Evolutionary conservation across 2,797 vertebrate species (phyloP).

Genomic region (Tinamus major): DNA sequence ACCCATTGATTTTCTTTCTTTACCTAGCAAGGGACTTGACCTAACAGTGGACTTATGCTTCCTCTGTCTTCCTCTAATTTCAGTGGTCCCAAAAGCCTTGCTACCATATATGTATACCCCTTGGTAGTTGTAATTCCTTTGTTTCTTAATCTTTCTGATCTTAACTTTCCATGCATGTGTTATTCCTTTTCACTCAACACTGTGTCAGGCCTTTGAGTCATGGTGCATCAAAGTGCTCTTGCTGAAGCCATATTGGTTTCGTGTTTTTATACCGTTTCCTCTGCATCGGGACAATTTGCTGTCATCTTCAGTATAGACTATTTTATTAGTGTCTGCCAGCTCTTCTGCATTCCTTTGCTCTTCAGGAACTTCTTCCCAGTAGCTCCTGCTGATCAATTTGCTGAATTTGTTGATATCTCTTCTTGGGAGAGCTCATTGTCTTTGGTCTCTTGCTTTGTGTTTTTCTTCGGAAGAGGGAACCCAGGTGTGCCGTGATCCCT

Average conservation of each 20-base stretch:
- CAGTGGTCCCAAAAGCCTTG: not conserved
- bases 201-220: not conserved
- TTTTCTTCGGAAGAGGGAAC: not conserved
- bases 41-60: fast-evolving
- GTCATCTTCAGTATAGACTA: not conserved
- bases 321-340: not conserved
- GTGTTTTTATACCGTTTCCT: not conserved
- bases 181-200: not conserved
- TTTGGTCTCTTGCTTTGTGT: not conserved
- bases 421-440: not conserved
- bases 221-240: not conserved
- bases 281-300: not conserved
- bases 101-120: not conserved
- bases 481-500: not conserved
- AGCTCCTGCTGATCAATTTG: not conserved
- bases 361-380: not conserved
- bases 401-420: not conserved
- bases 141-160: not conserved
- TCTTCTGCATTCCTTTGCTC: not conserved
- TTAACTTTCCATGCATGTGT: fast-evolving
- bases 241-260: not conserved
- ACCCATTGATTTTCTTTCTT: not conserved
- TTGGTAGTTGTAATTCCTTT: not conserved
- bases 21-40: not conserved
- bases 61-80: not conserved